Evolutionary conservation across 1,140 invertebrate genomes (phyloP).

Genomic region (Coptotermes formosanus): DNA sequence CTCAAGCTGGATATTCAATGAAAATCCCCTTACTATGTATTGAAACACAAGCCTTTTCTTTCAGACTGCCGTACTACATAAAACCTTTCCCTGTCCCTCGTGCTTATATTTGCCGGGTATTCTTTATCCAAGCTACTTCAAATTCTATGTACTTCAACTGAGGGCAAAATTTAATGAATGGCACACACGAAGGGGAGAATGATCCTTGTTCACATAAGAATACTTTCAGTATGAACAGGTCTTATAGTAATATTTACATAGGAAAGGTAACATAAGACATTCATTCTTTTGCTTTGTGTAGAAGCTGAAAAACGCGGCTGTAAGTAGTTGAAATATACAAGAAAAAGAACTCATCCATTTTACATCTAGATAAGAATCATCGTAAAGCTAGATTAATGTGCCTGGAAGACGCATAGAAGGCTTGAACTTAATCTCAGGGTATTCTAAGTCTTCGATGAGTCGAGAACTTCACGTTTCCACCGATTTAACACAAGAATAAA

Average conservation of each 20-base stretch:
- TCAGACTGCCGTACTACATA: background rate
- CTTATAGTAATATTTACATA: background rate
- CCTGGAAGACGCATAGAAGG: too few relatives aligned
- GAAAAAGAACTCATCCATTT: background rate
- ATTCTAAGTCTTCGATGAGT: too few relatives aligned
- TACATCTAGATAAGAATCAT: background rate
- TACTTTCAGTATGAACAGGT: background rate
- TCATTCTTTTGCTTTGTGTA: background rate
- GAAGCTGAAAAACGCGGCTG: background rate
- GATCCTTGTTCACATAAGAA: background rate
- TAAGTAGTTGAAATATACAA: background rate
- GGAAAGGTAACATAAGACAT: background rate
- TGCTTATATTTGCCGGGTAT: background rate
- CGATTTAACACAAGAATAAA: too few relatives aligned
- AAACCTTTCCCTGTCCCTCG: background rate
- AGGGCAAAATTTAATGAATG: conserved; percentile 4
- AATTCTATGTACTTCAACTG: background rate
- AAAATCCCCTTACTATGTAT: background rate
- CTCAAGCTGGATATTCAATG: background rate
- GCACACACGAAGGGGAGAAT: background rate
- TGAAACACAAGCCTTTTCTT: conserved; percentile 12
- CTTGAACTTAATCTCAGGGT: too few relatives aligned
- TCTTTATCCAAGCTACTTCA: background rate
- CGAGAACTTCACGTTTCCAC: too few relatives aligned
- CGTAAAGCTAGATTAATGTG: background rate